These are phyloP conservation scores for Gulo gulo DNA, from an alignment of 2,113 vertebrate genomes.

Conservation along the genomic window DNA sequence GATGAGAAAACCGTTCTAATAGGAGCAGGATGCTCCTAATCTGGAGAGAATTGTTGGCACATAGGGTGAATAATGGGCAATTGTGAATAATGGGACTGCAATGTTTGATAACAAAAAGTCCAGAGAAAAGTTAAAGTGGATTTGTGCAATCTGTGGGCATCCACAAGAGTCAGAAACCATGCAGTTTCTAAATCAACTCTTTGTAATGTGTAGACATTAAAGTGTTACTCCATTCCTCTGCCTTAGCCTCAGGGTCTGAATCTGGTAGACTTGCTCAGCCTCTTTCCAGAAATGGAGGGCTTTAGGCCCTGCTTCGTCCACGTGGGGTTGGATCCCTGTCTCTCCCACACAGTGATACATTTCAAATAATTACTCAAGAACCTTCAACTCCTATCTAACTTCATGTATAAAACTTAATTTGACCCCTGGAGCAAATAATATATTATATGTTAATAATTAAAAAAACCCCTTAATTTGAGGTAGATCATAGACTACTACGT, in stretches of 20 bases:
- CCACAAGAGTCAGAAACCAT: background rate
- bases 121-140: background rate
- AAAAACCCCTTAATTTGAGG: background rate
- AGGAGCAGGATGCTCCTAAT: background rate
- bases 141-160: background rate
- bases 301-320: background rate
- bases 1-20: background rate
- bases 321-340: background rate
- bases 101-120: constrained; percentile 19
- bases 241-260: background rate
- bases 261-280: background rate
- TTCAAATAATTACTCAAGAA: background rate
- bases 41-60: background rate
- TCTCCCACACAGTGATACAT: background rate
- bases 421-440: background rate
- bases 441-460: no score
- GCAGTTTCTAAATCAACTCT: background rate
- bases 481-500: background rate
- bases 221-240: background rate
- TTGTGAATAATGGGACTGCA: background rate
- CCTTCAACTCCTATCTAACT: background rate
- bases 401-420: background rate
- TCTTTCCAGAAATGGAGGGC: background rate
- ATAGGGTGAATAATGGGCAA: background rate
- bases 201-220: background rate